Evolutionary conservation across 2,888 invertebrate species (phyloP), one percentile per base, ranked within the genome.

Genomic region (Hemicrepidius hirtus): DNA sequence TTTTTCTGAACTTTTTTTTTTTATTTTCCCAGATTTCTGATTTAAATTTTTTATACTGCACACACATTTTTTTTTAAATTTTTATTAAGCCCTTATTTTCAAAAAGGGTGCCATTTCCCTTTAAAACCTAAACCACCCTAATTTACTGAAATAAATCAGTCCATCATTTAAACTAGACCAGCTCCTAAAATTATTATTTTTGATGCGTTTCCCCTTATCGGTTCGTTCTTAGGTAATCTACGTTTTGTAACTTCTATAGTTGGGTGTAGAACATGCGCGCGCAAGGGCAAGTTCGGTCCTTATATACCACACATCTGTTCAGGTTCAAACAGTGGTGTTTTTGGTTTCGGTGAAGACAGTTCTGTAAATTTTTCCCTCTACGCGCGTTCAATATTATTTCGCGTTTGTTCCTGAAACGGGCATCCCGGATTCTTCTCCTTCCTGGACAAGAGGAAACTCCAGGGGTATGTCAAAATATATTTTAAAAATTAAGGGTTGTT

Each of bases 241-340:
- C 21, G 41, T 32, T 67, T 72, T 72, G 46, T 46, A 55, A 67
- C 55, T 37, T 73, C 73, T 73, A 35, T 68, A 65, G 73, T 68
- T 73, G 73, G 73, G 73, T 73, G 73, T 73, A 73, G 46, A 40
- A 57, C 64, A 50, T 73, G 73, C 73, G 73, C 73, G 59, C 73
- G 73, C 73, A 73, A 40, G 37, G 37, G 63, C 46, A 21, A 16
- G 63, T 68, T 49, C 49, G 13, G 24, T 50, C 44, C 73, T 64
- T 73, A 73, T 68, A 68, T 12, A 68, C 57, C 46, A 57, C 46
- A 57, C 68, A 37, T 68, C 64, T 63, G 35, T 41, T 60, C 63
- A 71, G 62, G 62, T 62, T 72, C 62, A 24, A 63, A 63, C 67
- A 72, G 71, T 72, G 63, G 62, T 63, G 67, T 13, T 67, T 57